Base-by-base conservation (phyloP, 2,888 invertebrate genomes). In the Entomobrya multifasciata region DNA sequence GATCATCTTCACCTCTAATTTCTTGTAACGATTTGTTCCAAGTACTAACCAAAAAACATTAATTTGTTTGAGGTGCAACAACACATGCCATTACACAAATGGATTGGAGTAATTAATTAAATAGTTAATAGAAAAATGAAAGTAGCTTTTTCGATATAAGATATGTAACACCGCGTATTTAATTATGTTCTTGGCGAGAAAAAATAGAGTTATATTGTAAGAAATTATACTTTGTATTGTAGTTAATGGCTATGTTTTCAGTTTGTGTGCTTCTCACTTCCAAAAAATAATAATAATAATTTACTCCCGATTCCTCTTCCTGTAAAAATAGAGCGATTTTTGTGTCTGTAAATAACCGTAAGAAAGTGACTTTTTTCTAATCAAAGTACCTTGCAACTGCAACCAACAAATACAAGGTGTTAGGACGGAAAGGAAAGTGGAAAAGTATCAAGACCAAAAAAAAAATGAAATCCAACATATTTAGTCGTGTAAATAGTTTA, bases 371-470 rank as follows among this genome's bases (percentile, higher is more conserved):
- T 55, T 77, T 30, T 77, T 36, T 57, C 77, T 74, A 52, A 83
- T 67, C 52, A 70, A 70, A 55, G 84, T 85, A 85, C 84, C 84
- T 85, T 85, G 84, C 84, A 85, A 85, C 84, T 85, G 84, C 84
- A 85, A 85, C 84, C 84, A 85, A 85, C 84, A 44, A 57, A 84
- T 65, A 84, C 84, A 84, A 84, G 84, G 84, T 84, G 70, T 81
- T 83, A 77, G 41, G 41, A 57, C 77, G 65, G 55, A 55, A 17
- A 6, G 20, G 55, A 77, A 77, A 67, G 25, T 52, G 76, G 77
- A 84, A 65, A 62, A 76, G 62, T 72, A 83, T 55, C 76, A 84
- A 77, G 84, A 84, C 76, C 77, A 77, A 84, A 84, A 78, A 41
- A 17, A 36, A 6, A 67, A 27, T 36, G 22, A 30, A 62, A 62